phyloP scores from a whole-genome alignment of 2,888 invertebrate species.

The Patella pellucida region DNA sequence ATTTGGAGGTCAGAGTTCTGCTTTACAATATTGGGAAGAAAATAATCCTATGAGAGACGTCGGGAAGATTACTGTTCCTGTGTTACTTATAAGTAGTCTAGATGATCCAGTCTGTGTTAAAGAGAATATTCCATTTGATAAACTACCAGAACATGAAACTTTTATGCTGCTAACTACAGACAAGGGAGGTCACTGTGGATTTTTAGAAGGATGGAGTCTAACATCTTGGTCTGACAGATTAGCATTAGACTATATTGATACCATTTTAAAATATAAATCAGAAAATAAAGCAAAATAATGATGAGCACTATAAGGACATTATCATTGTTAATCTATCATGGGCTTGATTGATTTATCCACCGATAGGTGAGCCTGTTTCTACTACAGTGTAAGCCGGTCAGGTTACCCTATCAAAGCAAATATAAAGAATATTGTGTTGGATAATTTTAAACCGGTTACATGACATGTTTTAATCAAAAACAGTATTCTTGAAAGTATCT shows the following conservation, averaged over 20 bases:
- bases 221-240: background rate
- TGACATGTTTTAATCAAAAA: too few species aligned
- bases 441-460: too few species aligned
- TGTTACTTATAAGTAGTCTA: slow-evolving; percentile 41
- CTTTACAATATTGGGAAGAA: slow-evolving; percentile 43
- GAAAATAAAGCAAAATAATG: background rate
- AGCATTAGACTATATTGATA: background rate
- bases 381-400: too few species aligned
- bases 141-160: slow-evolving; percentile 25
- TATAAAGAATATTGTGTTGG: too few species aligned
- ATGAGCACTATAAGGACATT: too few species aligned
- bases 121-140: slow-evolving; percentile 39
- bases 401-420: too few species aligned
- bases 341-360: too few species aligned
- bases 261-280: background rate
- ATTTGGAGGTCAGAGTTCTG: slow-evolving; percentile 27
- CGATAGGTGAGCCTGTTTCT: too few species aligned
- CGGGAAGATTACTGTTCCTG: slow-evolving; percentile 42
- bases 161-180: background rate
- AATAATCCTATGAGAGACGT: slow-evolving; percentile 49
- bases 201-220: background rate
- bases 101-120: slow-evolving; percentile 46
- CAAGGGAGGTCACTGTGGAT: slow-evolving; percentile 6
- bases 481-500: too few species aligned
- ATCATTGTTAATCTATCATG: too few species aligned